A percentile compares a stretch with the other conserved stretches of the same genome.
Evolutionary conservation across 2,888 invertebrate genomes (phyloP).

Genomic region (Neoascia interrupta): DNA sequence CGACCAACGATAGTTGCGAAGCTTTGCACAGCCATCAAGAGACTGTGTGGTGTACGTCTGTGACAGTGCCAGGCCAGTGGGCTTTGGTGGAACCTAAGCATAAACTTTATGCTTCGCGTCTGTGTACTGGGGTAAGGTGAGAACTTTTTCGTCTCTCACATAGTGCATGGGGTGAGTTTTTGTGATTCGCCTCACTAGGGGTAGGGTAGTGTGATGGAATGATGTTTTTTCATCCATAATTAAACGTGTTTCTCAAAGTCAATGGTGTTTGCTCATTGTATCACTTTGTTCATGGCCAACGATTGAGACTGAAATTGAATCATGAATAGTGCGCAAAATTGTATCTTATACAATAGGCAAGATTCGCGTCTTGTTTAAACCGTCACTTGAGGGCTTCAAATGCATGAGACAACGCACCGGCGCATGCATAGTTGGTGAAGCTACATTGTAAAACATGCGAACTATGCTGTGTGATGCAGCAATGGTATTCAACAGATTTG

Average conservation of each 20-base stretch:
- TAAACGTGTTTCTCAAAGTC: too few species aligned
- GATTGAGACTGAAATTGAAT: too few species aligned
- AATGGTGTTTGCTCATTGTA: too few species aligned
- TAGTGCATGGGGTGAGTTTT: neutral
- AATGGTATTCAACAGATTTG: conserved; percentile 18
- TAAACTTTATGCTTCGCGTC: conserved; percentile 44
- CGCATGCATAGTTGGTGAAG: neutral
- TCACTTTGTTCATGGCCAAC: too few species aligned
- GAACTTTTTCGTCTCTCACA: neutral
- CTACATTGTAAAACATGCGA: neutral
- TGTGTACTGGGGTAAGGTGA: conserved; percentile 20
- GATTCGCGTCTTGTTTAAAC: too few species aligned
- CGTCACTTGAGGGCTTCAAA: too few species aligned
- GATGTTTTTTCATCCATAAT: too few species aligned
- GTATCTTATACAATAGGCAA: too few species aligned
- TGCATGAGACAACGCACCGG: neutral
- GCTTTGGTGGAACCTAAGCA: conserved; percentile 17
- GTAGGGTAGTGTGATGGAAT: too few species aligned
- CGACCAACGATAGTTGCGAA: conserved; percentile 45
- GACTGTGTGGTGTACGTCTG: conserved; percentile 43
- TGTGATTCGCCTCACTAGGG: too few species aligned
- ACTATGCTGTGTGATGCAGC: too few species aligned
- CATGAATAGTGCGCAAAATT: too few species aligned
- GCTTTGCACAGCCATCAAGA: conserved; percentile 60
- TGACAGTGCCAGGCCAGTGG: conserved; percentile 24